Evolutionary conservation across 2,888 invertebrate genomes (phyloP).

Genomic region (Norana najaformis): DNA sequence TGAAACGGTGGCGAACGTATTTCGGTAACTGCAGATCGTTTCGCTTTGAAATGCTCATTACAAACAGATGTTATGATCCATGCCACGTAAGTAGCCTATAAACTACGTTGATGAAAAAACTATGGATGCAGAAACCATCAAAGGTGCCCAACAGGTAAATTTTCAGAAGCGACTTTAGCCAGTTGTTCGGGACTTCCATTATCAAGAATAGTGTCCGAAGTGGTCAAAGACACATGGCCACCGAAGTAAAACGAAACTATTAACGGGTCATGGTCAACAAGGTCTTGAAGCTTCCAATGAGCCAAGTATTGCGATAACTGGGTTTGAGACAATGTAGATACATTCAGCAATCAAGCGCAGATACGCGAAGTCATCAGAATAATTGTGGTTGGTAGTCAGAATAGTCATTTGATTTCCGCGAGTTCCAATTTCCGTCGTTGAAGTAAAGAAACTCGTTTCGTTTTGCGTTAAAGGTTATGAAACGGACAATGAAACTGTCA

Average conservation of each 20-base stretch:
- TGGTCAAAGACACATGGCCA: slow-evolving; percentile 33
- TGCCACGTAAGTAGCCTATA: slow-evolving; percentile 29
- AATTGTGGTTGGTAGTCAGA: not conserved
- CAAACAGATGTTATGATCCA: slow-evolving; percentile 56
- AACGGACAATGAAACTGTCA: too few relatives aligned
- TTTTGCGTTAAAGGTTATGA: too few relatives aligned
- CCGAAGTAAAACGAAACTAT: slow-evolving; percentile 28
- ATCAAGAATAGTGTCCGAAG: slow-evolving; percentile 33
- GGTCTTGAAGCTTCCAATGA: slow-evolving; percentile 31
- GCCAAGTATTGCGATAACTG: slow-evolving; percentile 28
- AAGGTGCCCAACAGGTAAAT: not conserved
- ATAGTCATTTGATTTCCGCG: slow-evolving; percentile 9
- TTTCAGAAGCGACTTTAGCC: not conserved
- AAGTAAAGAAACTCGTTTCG: too few relatives aligned
- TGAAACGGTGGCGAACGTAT: not conserved
- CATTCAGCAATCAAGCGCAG: not conserved
- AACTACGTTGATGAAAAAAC: slow-evolving; percentile 27
- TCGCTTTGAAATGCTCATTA: slow-evolving; percentile 53
- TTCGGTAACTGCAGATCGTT: slow-evolving; percentile 26
- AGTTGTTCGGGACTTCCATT: slow-evolving; percentile 31
- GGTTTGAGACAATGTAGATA: slow-evolving; percentile 27
- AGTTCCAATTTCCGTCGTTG: too few relatives aligned
- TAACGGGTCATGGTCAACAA: slow-evolving; percentile 30
- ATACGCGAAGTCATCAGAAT: not conserved
- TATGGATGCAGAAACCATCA: slow-evolving; percentile 31